These are phyloP conservation scores for Grammomys surdaster DNA, from an alignment of 2,113 vertebrate genomes.

Conservation along the genomic window DNA sequence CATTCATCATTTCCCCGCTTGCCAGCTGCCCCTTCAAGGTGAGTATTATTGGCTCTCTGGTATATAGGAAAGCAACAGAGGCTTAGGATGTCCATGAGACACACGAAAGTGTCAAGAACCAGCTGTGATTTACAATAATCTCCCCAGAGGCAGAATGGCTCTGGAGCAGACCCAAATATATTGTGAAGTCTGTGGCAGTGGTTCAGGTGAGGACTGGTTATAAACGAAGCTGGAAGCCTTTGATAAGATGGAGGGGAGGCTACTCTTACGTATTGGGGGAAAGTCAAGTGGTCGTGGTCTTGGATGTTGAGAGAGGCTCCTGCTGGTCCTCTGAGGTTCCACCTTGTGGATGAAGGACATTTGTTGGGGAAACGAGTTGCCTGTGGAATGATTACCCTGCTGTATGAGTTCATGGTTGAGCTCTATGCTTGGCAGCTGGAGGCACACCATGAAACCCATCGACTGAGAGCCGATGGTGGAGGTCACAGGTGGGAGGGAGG, in stretches of 20 bases:
- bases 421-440: background rate
- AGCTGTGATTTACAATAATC: background rate
- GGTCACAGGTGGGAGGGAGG: background rate
- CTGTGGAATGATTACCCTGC: background rate
- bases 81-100: background rate
- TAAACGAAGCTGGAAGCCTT: background rate
- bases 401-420: background rate
- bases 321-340: background rate
- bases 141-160: background rate
- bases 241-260: background rate
- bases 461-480: background rate
- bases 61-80: constrained; percentile 19
- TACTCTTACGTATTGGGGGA: background rate
- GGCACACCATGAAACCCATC: background rate
- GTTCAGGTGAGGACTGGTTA: background rate
- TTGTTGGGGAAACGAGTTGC: background rate
- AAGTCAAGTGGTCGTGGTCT: background rate
- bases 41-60: background rate
- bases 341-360: background rate
- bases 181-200: background rate
- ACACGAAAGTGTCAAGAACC: background rate
- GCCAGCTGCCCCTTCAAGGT: background rate
- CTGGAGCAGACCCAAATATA: background rate
- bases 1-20: background rate
- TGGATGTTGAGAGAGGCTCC: background rate